Conservation (phyloP, 2,797 vertebrate species). For the Chiroxiphia lanceolata region DNA sequence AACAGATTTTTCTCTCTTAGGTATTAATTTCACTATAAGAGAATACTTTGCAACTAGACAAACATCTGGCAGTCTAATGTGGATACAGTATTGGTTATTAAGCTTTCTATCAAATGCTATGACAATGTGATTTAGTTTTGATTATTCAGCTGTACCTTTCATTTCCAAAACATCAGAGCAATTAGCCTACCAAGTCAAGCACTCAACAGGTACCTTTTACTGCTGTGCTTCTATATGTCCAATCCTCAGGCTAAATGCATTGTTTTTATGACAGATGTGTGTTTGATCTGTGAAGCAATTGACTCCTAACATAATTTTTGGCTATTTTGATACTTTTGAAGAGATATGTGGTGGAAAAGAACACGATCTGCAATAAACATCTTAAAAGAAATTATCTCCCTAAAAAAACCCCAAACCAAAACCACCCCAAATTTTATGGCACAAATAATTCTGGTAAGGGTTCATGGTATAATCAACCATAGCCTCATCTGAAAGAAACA, state of each 20-base stretch:
- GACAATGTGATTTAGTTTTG: constrained; percentile 21
- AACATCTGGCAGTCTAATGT: neutral
- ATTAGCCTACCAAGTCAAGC: constrained; percentile 23
- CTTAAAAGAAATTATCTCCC: neutral
- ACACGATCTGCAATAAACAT: neutral
- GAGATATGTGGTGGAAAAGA: neutral
- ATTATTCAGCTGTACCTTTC: constrained; percentile 3
- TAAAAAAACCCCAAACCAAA: neutral
- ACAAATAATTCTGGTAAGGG: neutral
- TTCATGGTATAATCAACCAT: neutral
- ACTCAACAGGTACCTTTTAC: constrained; percentile 22
- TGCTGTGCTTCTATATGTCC: neutral
- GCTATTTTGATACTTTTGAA: neutral
- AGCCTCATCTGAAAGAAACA: neutral
- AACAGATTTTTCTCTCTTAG: neutral
- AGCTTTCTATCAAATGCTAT: constrained; percentile 5
- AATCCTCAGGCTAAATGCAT: neutral
- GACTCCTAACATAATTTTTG: neutral
- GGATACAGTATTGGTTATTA: neutral
- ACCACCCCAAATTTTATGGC: neutral
- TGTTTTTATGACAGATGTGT: neutral
- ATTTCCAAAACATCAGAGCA: constrained; percentile 18
- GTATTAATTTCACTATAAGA: neutral
- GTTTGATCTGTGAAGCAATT: neutral
- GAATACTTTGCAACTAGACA: neutral